Percentiles rank a stretch among this genome's conserved stretches.
Evolutionary conservation across 2,888 invertebrate genomes (phyloP).

Genomic region (Erebia epiphron): DNA sequence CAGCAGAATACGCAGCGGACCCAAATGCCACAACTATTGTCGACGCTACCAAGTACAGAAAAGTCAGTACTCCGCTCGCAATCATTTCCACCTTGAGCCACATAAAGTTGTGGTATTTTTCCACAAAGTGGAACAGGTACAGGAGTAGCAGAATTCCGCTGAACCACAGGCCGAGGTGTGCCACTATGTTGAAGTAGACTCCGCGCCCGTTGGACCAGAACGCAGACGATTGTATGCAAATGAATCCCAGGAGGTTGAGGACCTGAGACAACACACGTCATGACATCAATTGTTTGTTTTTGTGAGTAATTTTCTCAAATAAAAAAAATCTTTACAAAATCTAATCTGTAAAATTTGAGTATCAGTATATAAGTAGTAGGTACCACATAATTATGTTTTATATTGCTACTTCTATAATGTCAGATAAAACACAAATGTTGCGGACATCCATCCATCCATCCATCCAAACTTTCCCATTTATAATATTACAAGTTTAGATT

Average conservation of each 20-base stretch:
- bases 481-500: too few species aligned
- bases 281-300: neutral
- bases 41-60: constrained; percentile 89
- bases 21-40: constrained; percentile 86
- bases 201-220: constrained; percentile 85
- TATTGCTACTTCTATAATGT: too few species aligned
- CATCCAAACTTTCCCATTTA: too few species aligned
- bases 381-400: too few species aligned
- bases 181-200: constrained; percentile 89
- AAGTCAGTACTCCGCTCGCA: constrained; percentile 86
- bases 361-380: too few species aligned
- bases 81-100: constrained; percentile 93
- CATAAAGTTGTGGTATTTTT: constrained; percentile 91
- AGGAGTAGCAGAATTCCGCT: constrained; percentile 87
- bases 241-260: constrained; percentile 89
- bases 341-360: too few species aligned
- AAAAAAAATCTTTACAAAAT: too few species aligned
- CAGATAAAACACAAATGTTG: too few species aligned
- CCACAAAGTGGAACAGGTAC: constrained; percentile 92
- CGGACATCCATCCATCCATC: too few species aligned
- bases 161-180: constrained; percentile 91
- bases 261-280: constrained; percentile 67
- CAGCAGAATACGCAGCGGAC: constrained; percentile 85
- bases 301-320: constrained; percentile 37
- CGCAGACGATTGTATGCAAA: constrained; percentile 87